Conservation (phyloP, 2,113 vertebrate genomes). For the Manacus vitellinus region DNA sequence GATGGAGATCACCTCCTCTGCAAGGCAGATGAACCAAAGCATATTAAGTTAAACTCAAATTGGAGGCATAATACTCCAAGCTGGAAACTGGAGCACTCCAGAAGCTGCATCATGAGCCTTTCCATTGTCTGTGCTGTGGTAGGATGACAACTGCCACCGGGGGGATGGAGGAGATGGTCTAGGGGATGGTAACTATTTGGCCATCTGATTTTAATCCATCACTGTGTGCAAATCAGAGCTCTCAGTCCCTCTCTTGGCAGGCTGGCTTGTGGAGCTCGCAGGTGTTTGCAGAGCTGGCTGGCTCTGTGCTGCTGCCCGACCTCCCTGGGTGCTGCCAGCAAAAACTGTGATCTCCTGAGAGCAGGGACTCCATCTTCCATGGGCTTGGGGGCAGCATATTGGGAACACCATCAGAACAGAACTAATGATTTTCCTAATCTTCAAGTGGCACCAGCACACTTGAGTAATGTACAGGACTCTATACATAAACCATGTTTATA, state of each 20-base stretch:
- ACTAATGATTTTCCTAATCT: slow-evolving; percentile 17
- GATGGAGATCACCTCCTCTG: slow-evolving; percentile 12
- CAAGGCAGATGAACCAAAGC: neutral
- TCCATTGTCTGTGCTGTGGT: neutral
- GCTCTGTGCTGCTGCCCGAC: neutral
- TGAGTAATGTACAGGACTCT: slow-evolving; percentile 15
- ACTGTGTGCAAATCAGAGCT: neutral
- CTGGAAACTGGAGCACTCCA: neutral
- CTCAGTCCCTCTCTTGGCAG: neutral
- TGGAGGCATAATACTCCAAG: neutral
- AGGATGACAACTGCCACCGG: neutral
- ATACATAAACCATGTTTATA: slow-evolving; percentile 55
- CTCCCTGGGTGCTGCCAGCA: neutral
- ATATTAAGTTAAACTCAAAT: neutral
- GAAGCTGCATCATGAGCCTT: slow-evolving; percentile 28
- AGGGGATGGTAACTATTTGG: neutral
- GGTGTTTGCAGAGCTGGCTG: neutral
- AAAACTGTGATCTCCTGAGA: neutral
- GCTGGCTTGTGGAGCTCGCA: neutral
- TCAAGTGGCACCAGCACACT: neutral
- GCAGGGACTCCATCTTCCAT: neutral
- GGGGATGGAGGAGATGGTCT: neutral
- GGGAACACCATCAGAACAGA: neutral
- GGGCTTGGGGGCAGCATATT: neutral
- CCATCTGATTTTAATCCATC: neutral